A percentile compares a stretch with the other conserved stretches of the same genome.
Conservation (phyloP, 2,888 invertebrate genomes). For the Autographa pulchrina region DNA sequence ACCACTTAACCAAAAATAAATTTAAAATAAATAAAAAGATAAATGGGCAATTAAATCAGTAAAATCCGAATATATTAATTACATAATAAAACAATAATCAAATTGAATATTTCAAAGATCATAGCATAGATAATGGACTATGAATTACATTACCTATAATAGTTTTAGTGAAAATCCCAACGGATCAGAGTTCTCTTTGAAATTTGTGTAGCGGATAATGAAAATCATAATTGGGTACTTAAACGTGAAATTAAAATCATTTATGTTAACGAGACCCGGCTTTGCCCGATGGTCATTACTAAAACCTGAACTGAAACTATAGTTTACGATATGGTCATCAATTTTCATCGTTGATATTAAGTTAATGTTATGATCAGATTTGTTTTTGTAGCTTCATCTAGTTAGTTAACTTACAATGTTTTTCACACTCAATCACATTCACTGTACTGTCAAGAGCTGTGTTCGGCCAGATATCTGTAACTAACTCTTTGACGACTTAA, state of each 20-base stretch:
- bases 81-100: no score
- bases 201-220: conserved; percentile 7
- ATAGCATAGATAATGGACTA: not conserved
- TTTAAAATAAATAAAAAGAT: no score
- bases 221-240: conserved; percentile 4
- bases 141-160: not conserved
- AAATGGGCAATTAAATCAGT: no score
- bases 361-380: not conserved
- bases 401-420: no score
- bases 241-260: conserved; percentile 5
- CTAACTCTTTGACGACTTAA: no score
- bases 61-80: no score
- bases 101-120: no score
- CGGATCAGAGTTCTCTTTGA: not conserved
- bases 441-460: no score
- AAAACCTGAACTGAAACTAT: not conserved
- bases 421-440: no score
- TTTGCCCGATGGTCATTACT: not conserved
- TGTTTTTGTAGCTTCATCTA: no score
- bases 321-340: not conserved
- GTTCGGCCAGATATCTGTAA: no score
- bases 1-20: no score
- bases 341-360: not conserved
- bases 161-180: not conserved
- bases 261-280: not conserved